These are phyloP conservation scores for Hapalemur alaotrensis DNA, from an alignment of 2,797 vertebrate genomes.

Conservation along the genomic window DNA sequence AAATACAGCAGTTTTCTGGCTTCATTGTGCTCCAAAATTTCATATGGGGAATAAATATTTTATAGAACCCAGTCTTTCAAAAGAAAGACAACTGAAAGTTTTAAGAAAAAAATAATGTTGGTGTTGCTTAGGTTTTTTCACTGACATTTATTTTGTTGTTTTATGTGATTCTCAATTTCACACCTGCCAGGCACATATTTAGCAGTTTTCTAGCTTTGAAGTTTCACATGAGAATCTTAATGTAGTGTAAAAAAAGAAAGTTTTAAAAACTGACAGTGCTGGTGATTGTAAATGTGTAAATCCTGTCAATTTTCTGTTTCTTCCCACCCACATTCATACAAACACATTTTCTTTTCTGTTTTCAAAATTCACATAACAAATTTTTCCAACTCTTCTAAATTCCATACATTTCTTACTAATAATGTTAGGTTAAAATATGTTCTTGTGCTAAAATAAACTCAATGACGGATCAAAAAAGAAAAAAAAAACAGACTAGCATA, in stretches of 20 bases:
- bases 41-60: conserved; percentile 36
- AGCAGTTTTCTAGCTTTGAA: conserved; percentile 30
- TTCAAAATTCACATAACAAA: conserved; percentile 48
- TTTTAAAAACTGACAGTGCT: conserved; percentile 26
- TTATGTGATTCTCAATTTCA: conserved; percentile 42
- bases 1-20: conserved; percentile 15
- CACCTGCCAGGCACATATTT: neutral
- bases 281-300: conserved; percentile 34
- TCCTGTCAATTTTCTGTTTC: conserved; percentile 26
- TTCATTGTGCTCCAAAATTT: neutral
- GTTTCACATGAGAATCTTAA: conserved; percentile 44
- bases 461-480: conserved; percentile 35
- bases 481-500: neutral
- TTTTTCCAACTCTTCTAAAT: conserved; percentile 21
- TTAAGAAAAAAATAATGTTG: conserved; percentile 11
- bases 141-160: neutral
- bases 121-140: neutral
- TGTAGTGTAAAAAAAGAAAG: neutral
- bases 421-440: conserved; percentile 55
- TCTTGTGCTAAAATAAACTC: conserved; percentile 59
- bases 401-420: conserved; percentile 43
- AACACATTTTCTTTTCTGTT: conserved; percentile 26
- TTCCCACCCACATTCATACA: conserved; percentile 12
- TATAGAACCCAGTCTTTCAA: conserved; percentile 5
- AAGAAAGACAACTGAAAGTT: conserved; percentile 8